Percentiles rank a stretch among this genome's conserved stretches.
Evolutionary conservation across 1,140 invertebrate genomes (phyloP).

Genomic region (Argopecten irradians): DNA sequence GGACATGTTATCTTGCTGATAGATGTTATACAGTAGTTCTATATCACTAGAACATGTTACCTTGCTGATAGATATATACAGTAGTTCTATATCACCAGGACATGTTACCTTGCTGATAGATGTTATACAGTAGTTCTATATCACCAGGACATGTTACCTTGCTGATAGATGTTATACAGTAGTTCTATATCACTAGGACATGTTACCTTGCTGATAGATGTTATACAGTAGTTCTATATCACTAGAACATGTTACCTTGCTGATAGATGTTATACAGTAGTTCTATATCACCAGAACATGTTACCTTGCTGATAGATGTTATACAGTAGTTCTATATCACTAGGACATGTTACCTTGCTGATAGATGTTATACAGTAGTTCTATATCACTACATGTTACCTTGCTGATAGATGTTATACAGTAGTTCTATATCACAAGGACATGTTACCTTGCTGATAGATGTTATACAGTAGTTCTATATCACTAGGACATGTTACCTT

Average conservation of each 20-base stretch:
- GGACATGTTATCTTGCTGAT: slow-evolving; percentile 86
- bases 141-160: slow-evolving; percentile 87
- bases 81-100: slow-evolving; percentile 87
- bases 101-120: slow-evolving; percentile 87
- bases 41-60: slow-evolving; percentile 83
- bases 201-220: slow-evolving; percentile 88
- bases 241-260: slow-evolving; percentile 80
- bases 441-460: slow-evolving; percentile 87
- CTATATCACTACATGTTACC: slow-evolving; percentile 84
- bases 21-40: slow-evolving; percentile 86
- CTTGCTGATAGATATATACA: slow-evolving; percentile 90
- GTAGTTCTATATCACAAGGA: slow-evolving; percentile 87
- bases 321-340: slow-evolving; percentile 87
- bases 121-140: slow-evolving; percentile 85
- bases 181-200: slow-evolving; percentile 86
- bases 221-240: slow-evolving; percentile 88
- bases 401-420: slow-evolving; percentile 90
- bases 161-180: slow-evolving; percentile 89
- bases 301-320: slow-evolving; percentile 90
- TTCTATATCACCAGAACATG: slow-evolving; percentile 85
- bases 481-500: slow-evolving; percentile 87
- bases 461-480: slow-evolving; percentile 85
- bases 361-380: slow-evolving; percentile 88
- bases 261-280: slow-evolving; percentile 90
- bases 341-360: slow-evolving; percentile 85